phyloP scores from a whole-genome alignment of 2,888 invertebrate genomes.

The Polymixis flavicincta region DNA sequence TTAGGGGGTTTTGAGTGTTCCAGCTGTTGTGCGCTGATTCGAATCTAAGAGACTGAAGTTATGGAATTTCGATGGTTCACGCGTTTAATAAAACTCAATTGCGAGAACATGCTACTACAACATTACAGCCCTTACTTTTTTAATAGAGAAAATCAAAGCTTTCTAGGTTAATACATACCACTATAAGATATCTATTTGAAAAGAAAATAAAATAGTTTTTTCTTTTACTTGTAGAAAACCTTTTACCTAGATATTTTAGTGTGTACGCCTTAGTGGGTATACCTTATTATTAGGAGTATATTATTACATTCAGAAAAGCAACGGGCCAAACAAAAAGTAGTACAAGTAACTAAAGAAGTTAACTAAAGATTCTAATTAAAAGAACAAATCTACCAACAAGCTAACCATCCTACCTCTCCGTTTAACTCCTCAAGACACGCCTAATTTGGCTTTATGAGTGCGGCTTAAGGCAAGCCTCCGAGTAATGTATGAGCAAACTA shows the following conservation, averaged over 20 bases:
- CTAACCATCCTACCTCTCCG: constrained; percentile 31
- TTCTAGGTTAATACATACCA: too few species aligned
- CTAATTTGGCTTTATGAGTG: constrained; percentile 86
- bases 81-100: background rate
- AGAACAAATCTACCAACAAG: constrained; percentile 23
- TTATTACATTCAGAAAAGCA: background rate
- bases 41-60: background rate
- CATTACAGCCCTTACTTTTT: too few species aligned
- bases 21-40: background rate
- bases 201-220: too few species aligned
- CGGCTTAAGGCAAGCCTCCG: constrained; percentile 74
- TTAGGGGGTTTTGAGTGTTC: too few species aligned
- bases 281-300: background rate
- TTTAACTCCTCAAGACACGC: constrained; percentile 74
- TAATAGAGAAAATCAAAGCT: too few species aligned
- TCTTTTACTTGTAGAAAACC: too few species aligned
- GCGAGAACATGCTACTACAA: too few species aligned
- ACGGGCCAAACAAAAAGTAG: too few species aligned
- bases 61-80: background rate
- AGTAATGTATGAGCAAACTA: constrained; percentile 77
- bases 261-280: background rate
- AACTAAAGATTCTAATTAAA: background rate
- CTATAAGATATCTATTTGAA: too few species aligned
- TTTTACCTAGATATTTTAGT: background rate
- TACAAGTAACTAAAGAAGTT: accelerated